phyloP scores from a whole-genome alignment of 1,140 invertebrate species.

The Berghia stephanieae region DNA sequence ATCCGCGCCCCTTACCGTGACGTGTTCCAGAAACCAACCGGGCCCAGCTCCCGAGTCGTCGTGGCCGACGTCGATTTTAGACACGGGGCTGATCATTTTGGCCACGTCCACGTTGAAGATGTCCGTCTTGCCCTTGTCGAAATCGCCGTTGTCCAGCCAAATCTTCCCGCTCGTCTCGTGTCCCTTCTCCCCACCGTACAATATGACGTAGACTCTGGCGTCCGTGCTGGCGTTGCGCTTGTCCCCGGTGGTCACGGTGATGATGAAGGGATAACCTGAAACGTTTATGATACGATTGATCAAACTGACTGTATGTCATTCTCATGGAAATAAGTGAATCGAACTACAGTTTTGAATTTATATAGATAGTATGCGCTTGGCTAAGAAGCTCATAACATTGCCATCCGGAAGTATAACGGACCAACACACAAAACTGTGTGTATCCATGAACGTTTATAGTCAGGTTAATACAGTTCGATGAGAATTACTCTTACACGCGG shows the following conservation, averaged over 20 bases:
- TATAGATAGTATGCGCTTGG: too few species aligned
- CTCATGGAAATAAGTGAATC: neutral
- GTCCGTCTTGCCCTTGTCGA: constrained; percentile 60
- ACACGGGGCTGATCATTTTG: constrained; percentile 61
- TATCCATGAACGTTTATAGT: too few species aligned
- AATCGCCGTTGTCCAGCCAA: constrained; percentile 62
- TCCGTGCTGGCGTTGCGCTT: constrained; percentile 60
- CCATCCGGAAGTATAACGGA: too few species aligned
- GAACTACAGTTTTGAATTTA: too few species aligned
- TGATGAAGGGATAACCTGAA: constrained; percentile 64
- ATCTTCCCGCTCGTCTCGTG: constrained; percentile 63
- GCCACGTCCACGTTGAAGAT: constrained; percentile 62
- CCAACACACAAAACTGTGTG: too few species aligned
- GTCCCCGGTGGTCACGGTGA: constrained; percentile 64
- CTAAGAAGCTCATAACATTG: too few species aligned
- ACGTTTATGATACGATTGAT: constrained; percentile 19
- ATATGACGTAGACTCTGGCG: constrained; percentile 61
- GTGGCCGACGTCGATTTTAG: constrained; percentile 64
- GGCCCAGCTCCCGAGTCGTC: constrained; percentile 61
- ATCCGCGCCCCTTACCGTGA: constrained; percentile 48
- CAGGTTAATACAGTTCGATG: too few species aligned
- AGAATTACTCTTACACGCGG: too few species aligned
- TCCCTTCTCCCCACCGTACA: constrained; percentile 60
- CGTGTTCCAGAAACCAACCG: constrained; percentile 64
- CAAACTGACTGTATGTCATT: neutral